Percentiles rank a stretch among this genome's conserved stretches.
Evolutionary conservation across 2,797 vertebrate genomes (phyloP).

Genomic region (Pagetopsis macropterus): DNA sequence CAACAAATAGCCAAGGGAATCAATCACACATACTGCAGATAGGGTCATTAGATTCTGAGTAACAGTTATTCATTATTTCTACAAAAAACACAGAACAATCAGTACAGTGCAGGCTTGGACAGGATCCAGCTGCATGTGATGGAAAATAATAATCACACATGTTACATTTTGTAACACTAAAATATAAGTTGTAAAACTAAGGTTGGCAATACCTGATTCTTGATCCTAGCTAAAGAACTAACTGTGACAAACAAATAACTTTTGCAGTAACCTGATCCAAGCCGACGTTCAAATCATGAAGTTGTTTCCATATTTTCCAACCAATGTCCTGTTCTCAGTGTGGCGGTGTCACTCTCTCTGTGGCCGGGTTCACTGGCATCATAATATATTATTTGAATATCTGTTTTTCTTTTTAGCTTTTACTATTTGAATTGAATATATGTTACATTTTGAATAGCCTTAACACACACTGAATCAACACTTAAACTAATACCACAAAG

Average conservation of each 20-base stretch:
- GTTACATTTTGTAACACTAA: not conserved
- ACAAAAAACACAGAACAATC: not conserved
- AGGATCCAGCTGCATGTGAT: not conserved
- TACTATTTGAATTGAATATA: too few relatives aligned
- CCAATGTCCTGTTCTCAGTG: too few relatives aligned
- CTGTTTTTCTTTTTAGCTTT: too few relatives aligned
- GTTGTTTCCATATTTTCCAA: not conserved
- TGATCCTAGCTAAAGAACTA: not conserved
- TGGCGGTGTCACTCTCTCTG: too few relatives aligned
- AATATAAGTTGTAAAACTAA: not conserved
- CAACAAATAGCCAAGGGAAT: constrained; percentile 18
- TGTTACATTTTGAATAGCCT: too few relatives aligned
- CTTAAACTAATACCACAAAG: not conserved
- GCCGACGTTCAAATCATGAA: not conserved
- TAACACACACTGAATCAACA: too few relatives aligned
- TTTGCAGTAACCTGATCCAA: not conserved
- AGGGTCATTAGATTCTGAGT: not conserved
- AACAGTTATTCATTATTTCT: constrained; percentile 20
- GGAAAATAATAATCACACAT: not conserved
- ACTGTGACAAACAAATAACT: not conserved
- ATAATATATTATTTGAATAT: too few relatives aligned
- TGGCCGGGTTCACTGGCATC: too few relatives aligned
- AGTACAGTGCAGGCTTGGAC: not conserved
- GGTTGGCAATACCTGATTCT: not conserved
- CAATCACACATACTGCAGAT: not conserved